phyloP scores from a whole-genome alignment of 2,113 vertebrate species.

The Macaca mulatta region DNA sequence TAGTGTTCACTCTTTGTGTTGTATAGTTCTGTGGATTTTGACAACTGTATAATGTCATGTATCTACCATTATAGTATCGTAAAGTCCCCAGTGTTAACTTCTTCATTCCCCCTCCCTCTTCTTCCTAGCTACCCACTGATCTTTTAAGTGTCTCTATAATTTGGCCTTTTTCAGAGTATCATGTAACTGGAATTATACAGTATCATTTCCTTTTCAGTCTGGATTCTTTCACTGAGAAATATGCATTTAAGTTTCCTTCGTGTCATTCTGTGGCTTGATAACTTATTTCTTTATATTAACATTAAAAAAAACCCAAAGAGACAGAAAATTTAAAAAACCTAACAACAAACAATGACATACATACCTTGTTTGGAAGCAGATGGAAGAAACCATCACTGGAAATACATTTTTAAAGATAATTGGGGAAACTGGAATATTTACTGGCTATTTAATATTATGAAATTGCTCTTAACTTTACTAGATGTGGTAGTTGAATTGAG shows the following conservation, averaged over 20 bases:
- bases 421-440: neutral
- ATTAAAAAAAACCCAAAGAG: neutral
- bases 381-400: neutral
- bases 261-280: neutral
- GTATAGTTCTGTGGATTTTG: neutral
- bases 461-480: neutral
- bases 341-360: neutral
- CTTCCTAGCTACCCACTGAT: neutral
- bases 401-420: slow-evolving; percentile 9
- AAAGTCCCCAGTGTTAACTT: neutral
- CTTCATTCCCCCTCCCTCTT: neutral
- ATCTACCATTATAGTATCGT: neutral
- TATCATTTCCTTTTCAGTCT: neutral
- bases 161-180: neutral
- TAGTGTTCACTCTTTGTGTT: neutral
- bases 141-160: neutral
- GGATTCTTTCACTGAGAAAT: neutral
- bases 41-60: neutral
- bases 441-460: neutral
- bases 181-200: neutral
- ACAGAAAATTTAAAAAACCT: neutral
- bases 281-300: neutral
- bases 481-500: neutral
- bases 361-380: neutral
- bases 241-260: neutral